Evolutionary conservation across 2,888 invertebrate species (phyloP).

Genomic region (Ecliptopera silaceata): DNA sequence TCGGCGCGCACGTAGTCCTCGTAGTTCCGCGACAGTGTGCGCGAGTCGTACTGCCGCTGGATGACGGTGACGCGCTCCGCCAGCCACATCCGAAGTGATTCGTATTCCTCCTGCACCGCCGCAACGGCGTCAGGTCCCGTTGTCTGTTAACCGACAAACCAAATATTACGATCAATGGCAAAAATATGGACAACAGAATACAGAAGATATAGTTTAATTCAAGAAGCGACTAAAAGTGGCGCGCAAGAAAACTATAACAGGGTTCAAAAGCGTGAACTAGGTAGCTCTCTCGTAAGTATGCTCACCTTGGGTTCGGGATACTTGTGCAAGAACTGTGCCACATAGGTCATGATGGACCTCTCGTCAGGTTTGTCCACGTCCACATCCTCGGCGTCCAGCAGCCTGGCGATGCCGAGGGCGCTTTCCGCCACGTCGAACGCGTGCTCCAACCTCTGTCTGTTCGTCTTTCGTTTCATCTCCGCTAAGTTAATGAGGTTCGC

Average conservation of each 20-base stretch:
- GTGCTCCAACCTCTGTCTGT: constrained; percentile 92
- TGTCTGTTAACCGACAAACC: constrained; percentile 68
- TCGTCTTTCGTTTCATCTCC: constrained; percentile 88
- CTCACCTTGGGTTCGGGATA: constrained; percentile 92
- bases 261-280: no score
- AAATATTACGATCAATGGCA: not conserved
- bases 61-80: constrained; percentile 89
- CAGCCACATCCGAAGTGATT: constrained; percentile 91
- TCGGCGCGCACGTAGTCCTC: constrained; percentile 91
- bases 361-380: constrained; percentile 98
- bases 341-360: constrained; percentile 99
- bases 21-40: constrained; percentile 90
- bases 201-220: not conserved
- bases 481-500: constrained; percentile 95
- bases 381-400: constrained; percentile 97
- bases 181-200: not conserved
- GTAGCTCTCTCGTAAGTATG: not conserved
- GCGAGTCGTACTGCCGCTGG: constrained; percentile 89
- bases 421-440: constrained; percentile 97
- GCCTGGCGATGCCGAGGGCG: constrained; percentile 94
- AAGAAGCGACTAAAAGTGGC: no score
- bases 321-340: constrained; percentile 98
- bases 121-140: constrained; percentile 88
- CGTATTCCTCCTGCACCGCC: constrained; percentile 91
- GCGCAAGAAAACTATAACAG: not conserved